These are phyloP conservation scores for Micromesistius poutassou DNA, from an alignment of 2,797 vertebrate species.

Conservation along the genomic window DNA sequence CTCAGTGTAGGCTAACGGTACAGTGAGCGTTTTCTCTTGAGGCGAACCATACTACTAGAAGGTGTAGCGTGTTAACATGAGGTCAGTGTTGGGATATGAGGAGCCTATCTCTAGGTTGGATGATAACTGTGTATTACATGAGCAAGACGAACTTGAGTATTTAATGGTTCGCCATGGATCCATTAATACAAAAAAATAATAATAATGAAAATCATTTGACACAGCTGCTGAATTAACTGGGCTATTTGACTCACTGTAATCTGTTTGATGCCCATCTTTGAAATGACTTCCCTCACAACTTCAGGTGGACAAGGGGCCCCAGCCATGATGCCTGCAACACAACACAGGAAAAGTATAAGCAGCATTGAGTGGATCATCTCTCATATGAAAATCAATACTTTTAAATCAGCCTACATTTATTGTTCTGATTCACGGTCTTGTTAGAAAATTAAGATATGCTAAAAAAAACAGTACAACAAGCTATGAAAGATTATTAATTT, in stretches of 20 bases:
- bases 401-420: background rate
- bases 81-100: background rate
- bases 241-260: conserved; percentile 75
- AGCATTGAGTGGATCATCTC: background rate
- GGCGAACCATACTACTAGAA: too few relatives aligned
- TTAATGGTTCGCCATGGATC: conserved; percentile 11
- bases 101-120: too few relatives aligned
- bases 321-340: conserved; percentile 74
- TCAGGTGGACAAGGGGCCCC: conserved; percentile 84
- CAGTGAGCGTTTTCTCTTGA: too few relatives aligned
- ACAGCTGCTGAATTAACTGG: background rate
- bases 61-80: background rate
- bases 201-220: background rate
- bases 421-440: too few relatives aligned
- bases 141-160: too few relatives aligned
- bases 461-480: too few relatives aligned
- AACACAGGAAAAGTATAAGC: conserved; percentile 19
- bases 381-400: too few relatives aligned
- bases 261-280: conserved; percentile 69
- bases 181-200: background rate
- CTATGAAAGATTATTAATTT: background rate
- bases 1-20: too few relatives aligned
- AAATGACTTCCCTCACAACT: conserved; percentile 68
- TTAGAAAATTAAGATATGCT: too few relatives aligned
- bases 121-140: too few relatives aligned